These are phyloP conservation scores for Brachyrhaphis roseni DNA, from an alignment of 2,797 vertebrate species.

Conservation along the genomic window DNA sequence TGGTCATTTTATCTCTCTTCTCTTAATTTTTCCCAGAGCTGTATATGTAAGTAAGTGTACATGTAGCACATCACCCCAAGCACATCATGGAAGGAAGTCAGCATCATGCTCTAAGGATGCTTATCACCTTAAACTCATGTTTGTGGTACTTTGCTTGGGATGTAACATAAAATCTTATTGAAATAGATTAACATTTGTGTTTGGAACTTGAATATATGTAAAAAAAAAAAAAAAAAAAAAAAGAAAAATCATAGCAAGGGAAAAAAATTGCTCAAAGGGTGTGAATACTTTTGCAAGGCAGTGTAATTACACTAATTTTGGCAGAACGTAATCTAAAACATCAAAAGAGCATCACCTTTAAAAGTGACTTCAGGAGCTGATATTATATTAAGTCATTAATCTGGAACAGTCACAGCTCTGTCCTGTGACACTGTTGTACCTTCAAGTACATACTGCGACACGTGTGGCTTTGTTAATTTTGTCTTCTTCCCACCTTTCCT, in stretches of 20 bases:
- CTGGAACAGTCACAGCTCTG: neutral
- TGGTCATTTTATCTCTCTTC: too few species aligned
- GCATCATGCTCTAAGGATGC: too few species aligned
- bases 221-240: neutral
- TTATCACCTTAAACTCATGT: neutral
- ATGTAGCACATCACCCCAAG: too few species aligned
- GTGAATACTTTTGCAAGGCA: neutral
- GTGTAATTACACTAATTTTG: neutral
- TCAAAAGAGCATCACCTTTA: neutral
- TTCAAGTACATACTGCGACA: neutral
- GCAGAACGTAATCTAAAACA: neutral
- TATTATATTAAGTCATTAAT: neutral
- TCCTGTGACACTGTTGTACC: neutral
- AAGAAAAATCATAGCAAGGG: neutral
- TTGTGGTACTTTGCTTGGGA: neutral
- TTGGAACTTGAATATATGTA: neutral
- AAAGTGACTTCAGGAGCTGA: neutral
- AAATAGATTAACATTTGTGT: neutral
- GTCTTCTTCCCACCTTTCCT: conserved; percentile 4
- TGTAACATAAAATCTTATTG: neutral
- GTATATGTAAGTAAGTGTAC: too few species aligned
- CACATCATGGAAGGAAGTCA: too few species aligned
- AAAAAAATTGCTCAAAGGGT: neutral
- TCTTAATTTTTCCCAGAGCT: too few species aligned
- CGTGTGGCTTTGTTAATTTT: neutral